phyloP scores from a whole-genome alignment of 2,797 vertebrate species.

The Taenioides sp. region DNA sequence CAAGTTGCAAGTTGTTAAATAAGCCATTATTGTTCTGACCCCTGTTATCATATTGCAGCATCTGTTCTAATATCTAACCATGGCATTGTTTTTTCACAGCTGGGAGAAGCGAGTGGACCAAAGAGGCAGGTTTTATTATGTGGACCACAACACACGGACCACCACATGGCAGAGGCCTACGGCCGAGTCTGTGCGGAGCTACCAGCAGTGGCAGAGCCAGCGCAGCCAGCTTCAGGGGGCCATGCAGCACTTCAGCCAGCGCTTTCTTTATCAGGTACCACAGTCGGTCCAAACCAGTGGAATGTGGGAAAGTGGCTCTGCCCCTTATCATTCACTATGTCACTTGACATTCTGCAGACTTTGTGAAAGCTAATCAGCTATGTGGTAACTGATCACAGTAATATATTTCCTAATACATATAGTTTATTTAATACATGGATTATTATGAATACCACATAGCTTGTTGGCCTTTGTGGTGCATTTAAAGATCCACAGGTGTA shows the following conservation, averaged over 20 bases:
- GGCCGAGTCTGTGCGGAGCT: conserved; percentile 91
- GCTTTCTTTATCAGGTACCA: conserved; percentile 95
- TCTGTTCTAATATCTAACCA: neutral
- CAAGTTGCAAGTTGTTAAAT: too few relatives aligned
- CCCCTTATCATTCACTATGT: too few relatives aligned
- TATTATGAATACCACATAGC: too few relatives aligned
- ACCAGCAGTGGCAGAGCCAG: conserved; percentile 97
- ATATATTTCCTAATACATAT: too few relatives aligned
- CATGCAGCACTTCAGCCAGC: conserved; percentile 98
- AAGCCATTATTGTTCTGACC: too few relatives aligned
- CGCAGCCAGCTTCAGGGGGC: conserved; percentile 94
- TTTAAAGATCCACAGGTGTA: too few relatives aligned
- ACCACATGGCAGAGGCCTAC: conserved; percentile 99
- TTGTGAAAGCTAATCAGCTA: too few relatives aligned
- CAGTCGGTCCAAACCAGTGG: neutral
- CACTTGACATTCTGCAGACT: too few relatives aligned
- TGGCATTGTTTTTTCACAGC: conserved; percentile 57
- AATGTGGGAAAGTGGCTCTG: neutral
- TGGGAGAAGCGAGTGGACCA: conserved; percentile 98
- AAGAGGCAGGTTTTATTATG: conserved; percentile 92
- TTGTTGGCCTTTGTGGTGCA: too few relatives aligned
- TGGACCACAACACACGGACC: conserved; percentile 97
- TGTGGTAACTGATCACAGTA: too few relatives aligned
- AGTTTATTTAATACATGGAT: too few relatives aligned
- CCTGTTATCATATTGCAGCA: too few relatives aligned